Evolutionary conservation across 37 sponge, comb jelly and placozoan genomes (phyloP).

Genomic region (Geodia barretti): DNA sequence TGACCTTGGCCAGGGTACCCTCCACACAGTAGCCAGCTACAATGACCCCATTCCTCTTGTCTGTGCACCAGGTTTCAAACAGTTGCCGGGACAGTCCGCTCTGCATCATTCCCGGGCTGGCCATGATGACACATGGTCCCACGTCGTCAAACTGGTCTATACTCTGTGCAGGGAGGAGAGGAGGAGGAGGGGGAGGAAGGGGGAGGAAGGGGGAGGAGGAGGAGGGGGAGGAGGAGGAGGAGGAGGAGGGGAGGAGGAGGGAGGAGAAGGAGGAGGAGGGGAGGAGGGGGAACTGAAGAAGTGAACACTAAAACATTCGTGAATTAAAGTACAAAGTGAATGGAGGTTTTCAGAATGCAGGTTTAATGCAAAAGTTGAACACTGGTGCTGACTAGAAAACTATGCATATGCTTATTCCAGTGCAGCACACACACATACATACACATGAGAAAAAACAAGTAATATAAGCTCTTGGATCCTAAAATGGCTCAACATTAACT

Average conservation of each 20-base stretch:
- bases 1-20: conserved; percentile 96
- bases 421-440: conserved; percentile 1
- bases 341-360: not conserved
- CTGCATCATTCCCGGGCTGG: conserved; percentile 99
- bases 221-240: too few relatives aligned
- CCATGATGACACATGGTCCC: conserved; percentile 98
- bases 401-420: too few relatives aligned
- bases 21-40: conserved; percentile 99
- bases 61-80: conserved; percentile 98
- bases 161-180: conserved; percentile 39
- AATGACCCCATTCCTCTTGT: conserved; percentile 92
- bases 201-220: too few relatives aligned
- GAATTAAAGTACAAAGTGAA: not conserved
- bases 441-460: not conserved
- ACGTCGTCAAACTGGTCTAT: conserved; percentile 96
- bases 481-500: too few relatives aligned
- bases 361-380: too few relatives aligned
- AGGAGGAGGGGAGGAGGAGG: not conserved
- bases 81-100: conserved; percentile 97
- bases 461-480: not conserved
- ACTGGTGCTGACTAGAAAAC: too few relatives aligned
- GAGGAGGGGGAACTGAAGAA: too few relatives aligned
- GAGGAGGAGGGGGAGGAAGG: not conserved
- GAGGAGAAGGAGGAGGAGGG: too few relatives aligned
- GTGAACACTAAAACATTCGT: too few relatives aligned